Percentiles rank a stretch among this genome's conserved stretches.
These are phyloP conservation scores for Epistrophe grossulariae DNA, from an alignment of 2,888 invertebrate species.

Conservation along the genomic window DNA sequence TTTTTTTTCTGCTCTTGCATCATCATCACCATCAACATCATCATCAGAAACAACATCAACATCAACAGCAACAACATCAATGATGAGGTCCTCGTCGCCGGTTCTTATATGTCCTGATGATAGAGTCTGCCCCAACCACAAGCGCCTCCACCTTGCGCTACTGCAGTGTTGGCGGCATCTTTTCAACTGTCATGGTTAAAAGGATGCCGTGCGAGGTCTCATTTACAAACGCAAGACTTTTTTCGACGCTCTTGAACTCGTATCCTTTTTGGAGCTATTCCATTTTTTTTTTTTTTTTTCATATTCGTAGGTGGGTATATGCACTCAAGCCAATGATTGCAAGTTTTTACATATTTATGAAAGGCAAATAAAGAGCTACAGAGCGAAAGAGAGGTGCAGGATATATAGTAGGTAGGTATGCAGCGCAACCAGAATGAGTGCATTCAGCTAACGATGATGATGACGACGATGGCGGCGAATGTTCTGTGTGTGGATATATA, in stretches of 20 bases:
- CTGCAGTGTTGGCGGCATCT: slow-evolving; percentile 58
- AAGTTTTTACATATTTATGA: slow-evolving; percentile 74
- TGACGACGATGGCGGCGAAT: neutral
- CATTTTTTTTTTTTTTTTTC: slow-evolving; percentile 27
- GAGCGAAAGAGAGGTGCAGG: neutral
- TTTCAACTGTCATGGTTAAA: slow-evolving; percentile 65
- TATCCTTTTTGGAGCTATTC: slow-evolving; percentile 44
- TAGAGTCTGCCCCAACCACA: slow-evolving; percentile 43
- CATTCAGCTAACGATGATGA: slow-evolving; percentile 50
- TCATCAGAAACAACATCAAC: slow-evolving; percentile 20
- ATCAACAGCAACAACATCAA: slow-evolving; percentile 14
- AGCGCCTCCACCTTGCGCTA: slow-evolving; percentile 20
- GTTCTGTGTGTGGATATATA: slow-evolving; percentile 28
- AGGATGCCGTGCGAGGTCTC: slow-evolving; percentile 53
- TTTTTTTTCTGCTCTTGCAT: slow-evolving; percentile 14
- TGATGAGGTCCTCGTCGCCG: slow-evolving; percentile 20
- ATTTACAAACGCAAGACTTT: slow-evolving; percentile 40
- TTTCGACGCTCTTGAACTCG: slow-evolving; percentile 54
- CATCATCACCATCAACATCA: slow-evolving; percentile 27
- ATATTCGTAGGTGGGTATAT: slow-evolving; percentile 2
- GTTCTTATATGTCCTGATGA: slow-evolving; percentile 38
- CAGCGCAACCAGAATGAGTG: slow-evolving; percentile 26
- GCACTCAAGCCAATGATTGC: slow-evolving; percentile 75
- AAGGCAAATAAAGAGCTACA: slow-evolving; percentile 55
- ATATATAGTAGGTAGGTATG: neutral